Evolutionary conservation across 2,797 vertebrate species (phyloP), one percentile per base, ranked within the genome.

Genomic region (Melanitta fusca): DNA sequence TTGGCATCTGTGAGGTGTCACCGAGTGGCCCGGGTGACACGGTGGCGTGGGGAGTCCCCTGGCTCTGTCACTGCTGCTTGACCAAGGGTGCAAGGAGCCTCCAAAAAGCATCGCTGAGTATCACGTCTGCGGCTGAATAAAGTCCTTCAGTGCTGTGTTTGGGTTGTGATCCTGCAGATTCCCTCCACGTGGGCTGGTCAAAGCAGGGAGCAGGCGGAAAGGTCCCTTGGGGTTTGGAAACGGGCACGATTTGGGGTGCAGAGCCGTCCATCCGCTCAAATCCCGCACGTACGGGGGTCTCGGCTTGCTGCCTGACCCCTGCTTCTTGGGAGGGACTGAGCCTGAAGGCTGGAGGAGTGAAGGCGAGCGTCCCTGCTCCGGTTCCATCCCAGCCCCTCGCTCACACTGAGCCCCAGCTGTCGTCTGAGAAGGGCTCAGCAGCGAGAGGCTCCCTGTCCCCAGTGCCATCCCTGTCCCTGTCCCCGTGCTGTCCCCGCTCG

Each of bases 261-360:
- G 38, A 7, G 27, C 25, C 45, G 2, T 47, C 20, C 51, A 9
- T 53, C 38, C 1, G 30, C 62, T 54, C 74, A 2, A 2, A n/a
- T 10, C 53, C 39, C 10, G 0, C 0, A 1, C 18, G 28, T 1
- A 2, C 4, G 15, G 1, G 7, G 2, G 4, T 30, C 71, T 15
- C 8, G 0, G 10, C 22, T 56, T 16, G 47, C 25, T 4, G 8
- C 28, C 14, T 15, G 15, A 11, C 24, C 43, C 3, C 2, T 2
- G 34, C 62, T 45, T 7, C 14, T 24, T 20, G 0, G 2, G 6
- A 38, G 36, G 54, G 80, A 21, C 72, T 11, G 11, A 10, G 19
- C 68, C 34, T 24, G 4, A 8, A 14, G 32, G 20, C 14, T 8
- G 11, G 61, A 43, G 39, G 28, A 32, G 68, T 8, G 24, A 2